Base-by-base conservation (phyloP, 2,113 vertebrate species). In the Oncorhynchus nerka region DNA sequence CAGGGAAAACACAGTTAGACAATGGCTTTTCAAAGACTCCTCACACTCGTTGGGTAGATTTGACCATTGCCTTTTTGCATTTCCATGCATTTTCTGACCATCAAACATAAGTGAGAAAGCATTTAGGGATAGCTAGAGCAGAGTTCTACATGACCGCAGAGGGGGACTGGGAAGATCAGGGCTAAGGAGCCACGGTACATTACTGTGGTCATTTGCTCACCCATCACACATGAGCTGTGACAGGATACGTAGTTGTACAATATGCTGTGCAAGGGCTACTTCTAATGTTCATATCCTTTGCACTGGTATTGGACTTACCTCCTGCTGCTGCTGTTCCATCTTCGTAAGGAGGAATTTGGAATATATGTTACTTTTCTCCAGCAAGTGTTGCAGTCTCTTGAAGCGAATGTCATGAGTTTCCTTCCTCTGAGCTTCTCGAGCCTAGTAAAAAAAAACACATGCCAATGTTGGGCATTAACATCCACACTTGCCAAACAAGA, bases 301-400 rank as follows among this genome's bases (percentile, higher is more conserved):
- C 16, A 49, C n/a, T 59, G 48, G 13, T 28, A 65, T 20, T 62
- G 11, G 30, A 26, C 16, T 0, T 32, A 99, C 98, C 95, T 99
- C 96, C 26, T 94, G 90, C 15, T 99, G 98, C 69, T 99, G 98
- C 61, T 96, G 96, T 78, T 99, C 98, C 98, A 99, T 99, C 89
- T 99, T 99, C 2, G 95, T 99, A 67, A 99, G 90, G 70, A 99
- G 91, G 81, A 99, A 99, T 74, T 99, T 99, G 4, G 98, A 97
- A 87, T 99, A 99, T 83, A 99, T 97, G 87, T 99, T 99, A 88
- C 98, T 99, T 90, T 99, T 99, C 79, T 99, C 96, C 75, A 99
- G 94, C 75, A 99, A 89, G 86, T 99, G 97, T 74, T 99, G 97
- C 81, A 99, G 95, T 76, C 97, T 94, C 81, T 95, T 97, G 76